A percentile compares a stretch with the other conserved stretches of the same genome.
Evolutionary conservation across 1,140 invertebrate genomes (phyloP).

Genomic region (Dermatophagoides farinae): DNA sequence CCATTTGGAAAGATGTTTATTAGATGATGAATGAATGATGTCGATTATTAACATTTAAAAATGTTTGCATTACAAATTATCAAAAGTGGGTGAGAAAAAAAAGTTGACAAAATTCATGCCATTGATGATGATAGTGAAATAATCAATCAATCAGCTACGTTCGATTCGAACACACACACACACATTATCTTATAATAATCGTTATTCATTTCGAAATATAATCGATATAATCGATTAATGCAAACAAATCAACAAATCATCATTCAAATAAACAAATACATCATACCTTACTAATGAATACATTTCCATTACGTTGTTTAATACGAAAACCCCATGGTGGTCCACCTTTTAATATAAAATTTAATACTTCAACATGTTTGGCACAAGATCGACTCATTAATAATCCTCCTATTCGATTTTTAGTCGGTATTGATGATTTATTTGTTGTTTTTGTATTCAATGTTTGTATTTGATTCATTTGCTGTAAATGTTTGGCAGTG

Average conservation of each 20-base stretch:
- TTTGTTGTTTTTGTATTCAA: background rate
- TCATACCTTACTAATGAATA: constrained; percentile 15
- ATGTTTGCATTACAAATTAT: too few relatives aligned
- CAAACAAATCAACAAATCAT: too few relatives aligned
- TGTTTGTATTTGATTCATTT: background rate
- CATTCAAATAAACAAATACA: background rate
- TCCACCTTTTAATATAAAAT: constrained; percentile 41
- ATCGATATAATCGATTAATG: background rate
- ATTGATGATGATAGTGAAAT: too few relatives aligned
- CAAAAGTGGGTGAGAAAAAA: too few relatives aligned
- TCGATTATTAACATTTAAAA: too few relatives aligned
- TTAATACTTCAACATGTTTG: constrained; percentile 25
- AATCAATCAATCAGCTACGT: too few relatives aligned
- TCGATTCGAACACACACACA: too few relatives aligned
- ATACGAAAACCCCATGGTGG: constrained; percentile 74
- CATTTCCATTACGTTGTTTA: constrained; percentile 23
- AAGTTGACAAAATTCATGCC: too few relatives aligned
- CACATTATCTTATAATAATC: too few relatives aligned
- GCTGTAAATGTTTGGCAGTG: background rate
- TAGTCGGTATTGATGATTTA: background rate
- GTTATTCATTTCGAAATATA: background rate
- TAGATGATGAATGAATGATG: too few relatives aligned
- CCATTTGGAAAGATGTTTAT: too few relatives aligned
- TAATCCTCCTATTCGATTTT: background rate
- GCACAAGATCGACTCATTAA: background rate